Base-by-base conservation (phyloP, 2,888 invertebrate species). In the Thera obeliscata region DNA sequence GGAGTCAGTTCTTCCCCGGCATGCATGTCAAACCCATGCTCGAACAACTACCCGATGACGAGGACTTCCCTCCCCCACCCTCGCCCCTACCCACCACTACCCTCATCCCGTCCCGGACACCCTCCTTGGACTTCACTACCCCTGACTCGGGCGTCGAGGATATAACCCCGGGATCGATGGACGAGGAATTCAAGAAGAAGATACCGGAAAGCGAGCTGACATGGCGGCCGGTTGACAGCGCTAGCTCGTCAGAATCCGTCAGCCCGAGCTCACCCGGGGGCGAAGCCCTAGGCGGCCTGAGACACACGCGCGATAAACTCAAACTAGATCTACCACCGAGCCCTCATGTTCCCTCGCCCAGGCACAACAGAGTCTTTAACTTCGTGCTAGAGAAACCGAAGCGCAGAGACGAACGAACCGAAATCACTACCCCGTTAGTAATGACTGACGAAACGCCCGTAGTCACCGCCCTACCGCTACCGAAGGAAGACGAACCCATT, bases 1-100 rank as follows among this genome's bases (percentile, higher is more conserved):
- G 94, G 69, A 96, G 96, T 81, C 96, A 96, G 87, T 96, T 96
- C 91, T 96, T 96, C 91, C 96, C 96, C 49, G 96, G 96, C 61
- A 91, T 93, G 85, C 88, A 89, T 76, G 77, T 86, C 69, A 90
- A 90, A 78, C 83, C 83, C 4, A 77, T 85, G 33, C 78, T 85
- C 1, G 87, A 86, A 50, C 80, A 84, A 35, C 75, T 82, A 8
- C 70, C 82, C 52, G 88, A 86, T 46, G 83, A 86, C 62, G 85
- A 85, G 3, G 83, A 83, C 58, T 83, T 83, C 73, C 84, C 84
- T 0, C 81, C 82, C 50, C 86, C 76, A 54, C 86, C 79, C 60
- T 82, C 78, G 62, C 84, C 78, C 56, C 85, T 81, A n/a, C 81
- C 82, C 67, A 67, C 77, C 74, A 72, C 84, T 12, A 62, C 82